Base-by-base conservation (phyloP, 2,113 vertebrate species). In the Climacteris rufus region DNA sequence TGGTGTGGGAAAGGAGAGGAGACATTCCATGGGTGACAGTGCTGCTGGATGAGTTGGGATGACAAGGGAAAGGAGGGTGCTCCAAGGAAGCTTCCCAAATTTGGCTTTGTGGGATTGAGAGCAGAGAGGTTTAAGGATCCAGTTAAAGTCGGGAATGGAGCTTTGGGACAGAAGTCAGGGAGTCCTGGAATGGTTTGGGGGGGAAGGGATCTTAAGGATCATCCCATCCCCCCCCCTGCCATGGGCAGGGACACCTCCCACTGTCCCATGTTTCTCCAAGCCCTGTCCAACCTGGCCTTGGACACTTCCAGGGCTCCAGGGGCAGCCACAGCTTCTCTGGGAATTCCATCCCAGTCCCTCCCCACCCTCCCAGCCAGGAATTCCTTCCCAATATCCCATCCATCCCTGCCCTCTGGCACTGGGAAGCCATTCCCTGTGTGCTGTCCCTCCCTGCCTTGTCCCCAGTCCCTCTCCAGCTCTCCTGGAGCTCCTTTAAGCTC, bases 31-130 rank as follows among this genome's bases (percentile, higher is more conserved):
- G 63, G 49, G 5, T 13, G 53, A 45, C 6, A 17, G 80, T 16
- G 44, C 53, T 44, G 27, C 40, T 10, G 27, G 15, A 23, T 53
- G 52, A 3, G 9, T 45, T 54, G 59, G 69, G 76, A 23, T 12
- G n/a, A 7, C 7, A 6, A 22, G 42, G 50, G 60, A 52, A 54
- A 49, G 30, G 61, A 35, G 6, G 13, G 39, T 1, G 13, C 39
- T 28, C 7, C 6, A 49, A 30, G 44, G 40, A 28, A 57, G 25
- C 27, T 15, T 65, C 54, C 42, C 63, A 17, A 56, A 24, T 17
- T 23, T 1, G 9, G 14, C 35, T 44, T 21, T 7, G 9, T 12
- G 37, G 30, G 33, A 9, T 8, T 2, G 54, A 0, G 19, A 72
- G 40, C 7, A 3, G 33, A 4, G 40, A 28, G 37, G 12, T 49